A percentile compares a stretch with the other conserved stretches of the same genome.
Evolutionary conservation across 2,888 invertebrate genomes (phyloP).

Genomic region (Imbricaverruca yamaguchii): DNA sequence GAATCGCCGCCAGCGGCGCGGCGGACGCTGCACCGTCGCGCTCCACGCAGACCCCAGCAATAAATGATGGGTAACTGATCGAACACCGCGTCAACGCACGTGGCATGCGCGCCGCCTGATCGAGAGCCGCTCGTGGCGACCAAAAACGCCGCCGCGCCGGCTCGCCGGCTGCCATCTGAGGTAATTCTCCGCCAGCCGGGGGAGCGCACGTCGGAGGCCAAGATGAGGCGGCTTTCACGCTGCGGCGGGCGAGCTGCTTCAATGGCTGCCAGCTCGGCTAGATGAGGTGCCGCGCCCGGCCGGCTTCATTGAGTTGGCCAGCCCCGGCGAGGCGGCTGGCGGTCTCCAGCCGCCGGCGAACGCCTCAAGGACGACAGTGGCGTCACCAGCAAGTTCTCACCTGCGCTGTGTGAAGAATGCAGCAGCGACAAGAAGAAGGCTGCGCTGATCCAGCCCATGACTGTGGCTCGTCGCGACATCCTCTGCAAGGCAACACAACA

Average conservation of each 20-base stretch:
- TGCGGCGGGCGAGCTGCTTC: too few species aligned
- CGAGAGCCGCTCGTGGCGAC: background rate
- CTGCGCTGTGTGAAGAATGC: background rate
- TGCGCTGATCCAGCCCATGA: background rate
- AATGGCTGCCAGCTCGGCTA: too few species aligned
- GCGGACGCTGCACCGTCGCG: too few species aligned
- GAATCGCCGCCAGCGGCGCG: too few species aligned
- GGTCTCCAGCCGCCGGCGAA: too few species aligned
- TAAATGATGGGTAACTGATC: constrained; percentile 5
- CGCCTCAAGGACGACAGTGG: too few species aligned
- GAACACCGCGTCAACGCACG: background rate
- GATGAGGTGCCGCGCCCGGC: too few species aligned
- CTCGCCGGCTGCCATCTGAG: background rate
- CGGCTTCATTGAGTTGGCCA: too few species aligned
- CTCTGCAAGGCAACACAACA: constrained; percentile 4
- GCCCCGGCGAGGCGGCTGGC: too few species aligned
- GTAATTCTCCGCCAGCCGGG: too few species aligned
- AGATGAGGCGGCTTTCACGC: too few species aligned
- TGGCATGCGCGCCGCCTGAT: background rate
- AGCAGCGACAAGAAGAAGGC: background rate
- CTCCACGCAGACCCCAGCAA: background rate
- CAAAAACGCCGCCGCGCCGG: background rate
- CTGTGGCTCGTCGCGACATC: background rate
- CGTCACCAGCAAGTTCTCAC: background rate
- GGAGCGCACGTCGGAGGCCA: too few species aligned